A percentile compares a stretch with the other conserved stretches of the same genome.
Evolutionary conservation across 2,797 vertebrate genomes (phyloP).

Genomic region (Malurus splendens): DNA sequence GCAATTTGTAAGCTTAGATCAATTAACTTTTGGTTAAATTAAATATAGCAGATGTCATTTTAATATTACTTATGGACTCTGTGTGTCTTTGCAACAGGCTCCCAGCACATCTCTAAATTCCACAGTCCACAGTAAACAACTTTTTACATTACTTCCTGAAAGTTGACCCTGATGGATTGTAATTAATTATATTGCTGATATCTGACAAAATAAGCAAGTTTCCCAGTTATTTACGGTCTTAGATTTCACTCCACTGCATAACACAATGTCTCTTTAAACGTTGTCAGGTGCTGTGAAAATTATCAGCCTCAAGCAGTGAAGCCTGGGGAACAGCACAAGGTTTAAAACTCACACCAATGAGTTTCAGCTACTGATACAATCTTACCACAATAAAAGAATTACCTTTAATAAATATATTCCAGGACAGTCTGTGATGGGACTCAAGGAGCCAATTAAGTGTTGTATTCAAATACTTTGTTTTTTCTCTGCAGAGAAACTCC

Average conservation of each 20-base stretch:
- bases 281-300: slow-evolving; percentile 56
- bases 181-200: slow-evolving; percentile 49
- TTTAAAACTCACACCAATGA: slow-evolving; percentile 24
- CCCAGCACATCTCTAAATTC: not conserved
- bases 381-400: slow-evolving; percentile 73
- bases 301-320: not conserved
- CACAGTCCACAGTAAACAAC: not conserved
- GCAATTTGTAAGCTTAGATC: not conserved
- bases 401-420: slow-evolving; percentile 62
- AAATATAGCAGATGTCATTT: not conserved
- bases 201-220: slow-evolving; percentile 42
- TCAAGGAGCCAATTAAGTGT: slow-evolving; percentile 68
- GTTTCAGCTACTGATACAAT: slow-evolving; percentile 59
- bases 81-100: not conserved
- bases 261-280: slow-evolving; percentile 37
- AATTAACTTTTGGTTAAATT: not conserved
- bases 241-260: slow-evolving; percentile 35
- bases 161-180: slow-evolving; percentile 9
- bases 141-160: not conserved
- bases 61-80: not conserved
- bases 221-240: slow-evolving; percentile 50
- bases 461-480: slow-evolving; percentile 35
- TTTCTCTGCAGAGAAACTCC: slow-evolving; percentile 25
- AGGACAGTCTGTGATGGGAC: slow-evolving; percentile 62
- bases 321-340: slow-evolving; percentile 34